Conservation (phyloP, 2,888 invertebrate species). For the Nineta flava region DNA sequence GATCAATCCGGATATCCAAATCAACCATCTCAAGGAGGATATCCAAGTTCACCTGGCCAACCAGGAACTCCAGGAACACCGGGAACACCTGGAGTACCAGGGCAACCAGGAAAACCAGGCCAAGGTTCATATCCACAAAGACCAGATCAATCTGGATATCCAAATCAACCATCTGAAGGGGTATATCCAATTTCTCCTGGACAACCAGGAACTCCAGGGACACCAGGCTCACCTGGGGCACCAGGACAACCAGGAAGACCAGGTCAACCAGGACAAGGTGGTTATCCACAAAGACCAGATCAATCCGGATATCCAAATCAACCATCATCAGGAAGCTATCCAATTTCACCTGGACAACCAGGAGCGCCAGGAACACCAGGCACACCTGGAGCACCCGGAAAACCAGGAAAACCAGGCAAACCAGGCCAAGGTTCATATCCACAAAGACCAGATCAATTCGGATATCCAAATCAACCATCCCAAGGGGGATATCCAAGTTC, state of each 20-base stretch:
- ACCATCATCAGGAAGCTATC: no score
- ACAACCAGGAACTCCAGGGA: no score
- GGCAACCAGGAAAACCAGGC: background rate
- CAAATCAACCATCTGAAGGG: no score
- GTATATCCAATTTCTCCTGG: no score
- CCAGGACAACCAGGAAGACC: background rate
- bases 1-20: no score
- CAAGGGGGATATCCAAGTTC: conserved; percentile 5
- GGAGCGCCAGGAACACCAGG: conserved; percentile 19
- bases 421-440: no score
- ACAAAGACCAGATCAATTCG: no score
- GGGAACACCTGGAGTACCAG: conserved; percentile 15
- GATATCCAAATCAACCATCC: background rate
- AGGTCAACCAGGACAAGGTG: conserved; percentile 5
- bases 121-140: conserved; percentile 1
- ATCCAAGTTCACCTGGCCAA: conserved; percentile 16
- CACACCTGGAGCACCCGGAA: conserved; percentile 40
- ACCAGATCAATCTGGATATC: background rate
- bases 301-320: no score
- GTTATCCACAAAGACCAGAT: no score
- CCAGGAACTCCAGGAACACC: conserved; percentile 15
- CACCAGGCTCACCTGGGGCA: no score
- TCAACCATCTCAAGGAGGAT: background rate
- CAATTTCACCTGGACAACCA: conserved; percentile 3
- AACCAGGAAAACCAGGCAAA: conserved; percentile 28